phyloP scores from a whole-genome alignment of 1,140 invertebrate genomes.

The Bombus soroeensis region DNA sequence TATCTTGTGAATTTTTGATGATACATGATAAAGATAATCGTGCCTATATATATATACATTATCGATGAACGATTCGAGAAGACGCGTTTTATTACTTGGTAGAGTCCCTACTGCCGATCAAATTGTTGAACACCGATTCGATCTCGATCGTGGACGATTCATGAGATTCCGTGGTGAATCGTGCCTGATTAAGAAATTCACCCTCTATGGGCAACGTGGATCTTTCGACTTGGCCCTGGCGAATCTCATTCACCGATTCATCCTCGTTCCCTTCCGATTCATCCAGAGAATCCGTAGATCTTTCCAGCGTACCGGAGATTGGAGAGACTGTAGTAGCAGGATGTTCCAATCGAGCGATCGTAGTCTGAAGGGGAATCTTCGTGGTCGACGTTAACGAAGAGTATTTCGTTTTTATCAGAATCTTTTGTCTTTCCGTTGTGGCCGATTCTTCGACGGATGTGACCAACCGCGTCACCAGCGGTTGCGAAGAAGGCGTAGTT shows the following conservation, averaged over 20 bases:
- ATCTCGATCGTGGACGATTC: constrained; percentile 81
- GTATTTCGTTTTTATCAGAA: constrained; percentile 80
- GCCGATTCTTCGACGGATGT: constrained; percentile 82
- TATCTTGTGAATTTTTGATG: neutral
- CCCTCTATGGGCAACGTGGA: constrained; percentile 80
- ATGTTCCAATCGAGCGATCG: neutral
- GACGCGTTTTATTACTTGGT: constrained; percentile 21
- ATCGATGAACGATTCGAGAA: constrained; percentile 12
- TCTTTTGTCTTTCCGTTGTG: constrained; percentile 81
- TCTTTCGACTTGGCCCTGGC: constrained; percentile 67
- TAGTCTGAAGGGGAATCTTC: constrained; percentile 69
- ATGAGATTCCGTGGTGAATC: constrained; percentile 77
- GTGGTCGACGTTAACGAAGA: constrained; percentile 76
- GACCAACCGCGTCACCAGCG: constrained; percentile 80
- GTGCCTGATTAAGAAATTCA: constrained; percentile 69
- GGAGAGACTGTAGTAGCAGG: neutral
- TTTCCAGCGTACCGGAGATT: constrained; percentile 29
- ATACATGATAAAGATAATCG: constrained; percentile 15
- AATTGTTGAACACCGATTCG: constrained; percentile 80
- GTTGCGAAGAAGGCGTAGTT: constrained; percentile 69
- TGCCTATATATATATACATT: constrained; percentile 42
- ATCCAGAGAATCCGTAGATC: neutral
- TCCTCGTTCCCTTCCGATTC: constrained; percentile 44
- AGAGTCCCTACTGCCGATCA: constrained; percentile 63
- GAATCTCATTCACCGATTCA: constrained; percentile 74